phyloP scores from a whole-genome alignment of 2,888 invertebrate species.

The Pristionchus maxplancki region DNA sequence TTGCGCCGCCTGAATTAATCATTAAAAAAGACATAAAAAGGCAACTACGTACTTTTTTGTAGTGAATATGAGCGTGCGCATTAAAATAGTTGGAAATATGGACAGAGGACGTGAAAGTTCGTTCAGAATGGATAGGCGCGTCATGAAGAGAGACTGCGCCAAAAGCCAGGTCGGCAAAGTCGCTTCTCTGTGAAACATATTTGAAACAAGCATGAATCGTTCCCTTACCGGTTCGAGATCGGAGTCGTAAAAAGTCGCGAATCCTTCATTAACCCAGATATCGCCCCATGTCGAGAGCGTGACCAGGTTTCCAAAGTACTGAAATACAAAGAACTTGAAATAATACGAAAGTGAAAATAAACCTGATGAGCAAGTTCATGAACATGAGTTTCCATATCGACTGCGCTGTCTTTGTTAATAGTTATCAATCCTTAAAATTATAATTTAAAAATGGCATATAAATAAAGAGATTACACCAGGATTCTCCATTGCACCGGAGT shows the following conservation, averaged over 20 bases:
- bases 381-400: neutral
- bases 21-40: neutral
- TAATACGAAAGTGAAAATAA: neutral
- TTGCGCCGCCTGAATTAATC: neutral
- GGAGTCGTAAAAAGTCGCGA: neutral
- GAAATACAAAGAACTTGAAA: neutral
- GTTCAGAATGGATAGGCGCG: neutral
- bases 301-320: constrained; percentile 15
- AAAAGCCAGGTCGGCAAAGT: neutral
- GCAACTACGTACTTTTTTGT: neutral
- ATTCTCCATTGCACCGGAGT: constrained; percentile 13
- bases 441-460: too few relatives aligned
- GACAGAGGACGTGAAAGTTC: neutral
- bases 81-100: neutral
- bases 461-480: too few relatives aligned
- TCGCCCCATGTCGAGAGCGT: neutral
- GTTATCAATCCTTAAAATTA: constrained; percentile 32
- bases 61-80: neutral
- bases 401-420: neutral
- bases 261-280: constrained; percentile 15
- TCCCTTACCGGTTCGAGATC: neutral
- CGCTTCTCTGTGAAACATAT: neutral
- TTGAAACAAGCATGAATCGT: too few relatives aligned
- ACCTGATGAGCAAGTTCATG: constrained; percentile 10
- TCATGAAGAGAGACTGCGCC: neutral